Evolutionary conservation across 2,797 vertebrate genomes (phyloP).

Genomic region (Tragelaphus eurycerus): DNA sequence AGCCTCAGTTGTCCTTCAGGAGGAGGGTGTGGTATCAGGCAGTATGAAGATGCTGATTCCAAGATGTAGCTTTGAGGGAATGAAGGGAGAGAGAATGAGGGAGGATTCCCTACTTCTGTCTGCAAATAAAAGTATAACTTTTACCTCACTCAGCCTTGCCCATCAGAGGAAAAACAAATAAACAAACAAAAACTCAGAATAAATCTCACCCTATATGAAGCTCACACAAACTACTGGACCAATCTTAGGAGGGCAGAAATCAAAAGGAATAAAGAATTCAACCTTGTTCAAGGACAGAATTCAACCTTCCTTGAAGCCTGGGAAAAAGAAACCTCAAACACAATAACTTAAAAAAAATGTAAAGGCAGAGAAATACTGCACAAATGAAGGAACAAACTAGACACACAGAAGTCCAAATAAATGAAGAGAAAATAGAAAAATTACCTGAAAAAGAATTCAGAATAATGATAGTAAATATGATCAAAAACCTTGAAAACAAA

Average conservation of each 20-base stretch:
- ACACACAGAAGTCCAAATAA: not conserved
- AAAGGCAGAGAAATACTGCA: not conserved
- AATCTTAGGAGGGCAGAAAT: not conserved
- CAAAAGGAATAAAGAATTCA: not conserved
- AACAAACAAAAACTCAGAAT: not conserved
- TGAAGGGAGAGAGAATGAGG: rapidly evolving
- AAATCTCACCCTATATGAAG: not conserved
- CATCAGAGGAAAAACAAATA: not conserved
- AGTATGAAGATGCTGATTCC: not conserved
- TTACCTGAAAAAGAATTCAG: not conserved
- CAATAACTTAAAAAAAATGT: not conserved
- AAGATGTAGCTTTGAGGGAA: not conserved
- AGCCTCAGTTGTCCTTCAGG: not conserved
- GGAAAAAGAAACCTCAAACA: not conserved
- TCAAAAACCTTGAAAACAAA: not conserved
- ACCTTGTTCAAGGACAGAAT: not conserved
- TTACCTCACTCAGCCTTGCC: not conserved
- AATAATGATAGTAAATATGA: not conserved
- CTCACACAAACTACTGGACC: not conserved
- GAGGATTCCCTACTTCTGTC: not conserved
- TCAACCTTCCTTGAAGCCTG: not conserved
- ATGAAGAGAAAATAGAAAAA: not conserved
- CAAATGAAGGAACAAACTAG: not conserved
- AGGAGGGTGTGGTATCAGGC: not conserved
- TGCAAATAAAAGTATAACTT: not conserved